These are phyloP conservation scores for Drosophila putrida DNA, from an alignment of 2,888 invertebrate species.

Conservation along the genomic window DNA sequence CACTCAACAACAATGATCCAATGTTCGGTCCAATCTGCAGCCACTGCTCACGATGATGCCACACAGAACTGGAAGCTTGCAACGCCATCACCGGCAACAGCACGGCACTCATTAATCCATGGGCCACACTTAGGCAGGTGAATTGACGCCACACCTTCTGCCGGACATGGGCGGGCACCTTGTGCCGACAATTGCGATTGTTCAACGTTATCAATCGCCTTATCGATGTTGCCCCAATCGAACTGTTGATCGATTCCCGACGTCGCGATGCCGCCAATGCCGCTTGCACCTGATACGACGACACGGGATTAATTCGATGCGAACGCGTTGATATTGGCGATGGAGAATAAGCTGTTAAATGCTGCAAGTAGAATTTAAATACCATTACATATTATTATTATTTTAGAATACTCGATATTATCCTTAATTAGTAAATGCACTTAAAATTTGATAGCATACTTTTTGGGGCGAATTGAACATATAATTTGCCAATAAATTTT, in stretches of 20 bases:
- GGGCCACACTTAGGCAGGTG: slow-evolving; percentile 82
- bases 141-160: slow-evolving; percentile 83
- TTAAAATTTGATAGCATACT: not conserved
- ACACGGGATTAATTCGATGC: slow-evolving; percentile 86
- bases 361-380: slow-evolving; percentile 74
- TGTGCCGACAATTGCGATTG: slow-evolving; percentile 85
- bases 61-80: slow-evolving; percentile 85
- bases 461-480: not conserved
- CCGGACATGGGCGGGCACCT: slow-evolving; percentile 84
- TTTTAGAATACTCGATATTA: too few relatives aligned
- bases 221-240: slow-evolving; percentile 92
- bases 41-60: slow-evolving; percentile 85
- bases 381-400: too few relatives aligned
- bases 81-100: slow-evolving; percentile 83
- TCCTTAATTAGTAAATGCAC: too few relatives aligned
- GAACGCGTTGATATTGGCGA: slow-evolving; percentile 88
- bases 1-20: slow-evolving; percentile 88
- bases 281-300: slow-evolving; percentile 85
- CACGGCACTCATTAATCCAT: slow-evolving; percentile 82
- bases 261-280: slow-evolving; percentile 86
- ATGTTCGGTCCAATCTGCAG: slow-evolving; percentile 84
- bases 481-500: not conserved
- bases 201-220: slow-evolving; percentile 89
- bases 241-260: slow-evolving; percentile 90
- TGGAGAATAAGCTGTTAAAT: slow-evolving; percentile 87